phyloP scores from a whole-genome alignment of 1,140 invertebrate species.

The Semibalanus balanoides region DNA sequence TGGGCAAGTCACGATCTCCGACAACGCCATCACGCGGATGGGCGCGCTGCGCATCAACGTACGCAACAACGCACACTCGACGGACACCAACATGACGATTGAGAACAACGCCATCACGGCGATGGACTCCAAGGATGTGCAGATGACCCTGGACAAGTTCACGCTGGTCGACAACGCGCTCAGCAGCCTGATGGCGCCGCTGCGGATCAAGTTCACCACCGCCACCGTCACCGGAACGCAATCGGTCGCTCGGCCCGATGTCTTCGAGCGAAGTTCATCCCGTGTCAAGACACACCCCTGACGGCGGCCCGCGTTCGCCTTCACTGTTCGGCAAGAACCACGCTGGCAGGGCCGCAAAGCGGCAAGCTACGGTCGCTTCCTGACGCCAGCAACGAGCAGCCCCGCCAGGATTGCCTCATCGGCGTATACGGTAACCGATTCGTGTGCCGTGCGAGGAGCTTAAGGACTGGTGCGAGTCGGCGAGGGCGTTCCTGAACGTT shows the following conservation, averaged over 20 bases:
- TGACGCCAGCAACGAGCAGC: not conserved
- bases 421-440: not conserved
- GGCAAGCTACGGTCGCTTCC: not conserved
- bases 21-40: not conserved
- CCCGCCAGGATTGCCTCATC: not conserved
- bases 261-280: not conserved
- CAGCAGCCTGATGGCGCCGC: conserved; percentile 6
- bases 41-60: not conserved
- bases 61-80: not conserved
- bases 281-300: not conserved
- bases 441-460: not conserved
- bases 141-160: not conserved
- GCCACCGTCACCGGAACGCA: not conserved
- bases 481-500: not conserved
- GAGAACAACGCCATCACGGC: not conserved
- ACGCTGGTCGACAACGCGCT: not conserved
- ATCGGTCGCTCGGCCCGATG: not conserved
- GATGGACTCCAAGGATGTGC: not conserved
- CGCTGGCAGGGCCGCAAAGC: not conserved
- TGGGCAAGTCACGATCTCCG: not conserved
- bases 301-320: not conserved
- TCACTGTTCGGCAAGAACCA: not conserved
- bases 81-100: not conserved
- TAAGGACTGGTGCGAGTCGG: not conserved
- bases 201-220: conserved; percentile 1